phyloP scores from a whole-genome alignment of 1,140 invertebrate genomes.

The Armadillidium nasatum region DNA sequence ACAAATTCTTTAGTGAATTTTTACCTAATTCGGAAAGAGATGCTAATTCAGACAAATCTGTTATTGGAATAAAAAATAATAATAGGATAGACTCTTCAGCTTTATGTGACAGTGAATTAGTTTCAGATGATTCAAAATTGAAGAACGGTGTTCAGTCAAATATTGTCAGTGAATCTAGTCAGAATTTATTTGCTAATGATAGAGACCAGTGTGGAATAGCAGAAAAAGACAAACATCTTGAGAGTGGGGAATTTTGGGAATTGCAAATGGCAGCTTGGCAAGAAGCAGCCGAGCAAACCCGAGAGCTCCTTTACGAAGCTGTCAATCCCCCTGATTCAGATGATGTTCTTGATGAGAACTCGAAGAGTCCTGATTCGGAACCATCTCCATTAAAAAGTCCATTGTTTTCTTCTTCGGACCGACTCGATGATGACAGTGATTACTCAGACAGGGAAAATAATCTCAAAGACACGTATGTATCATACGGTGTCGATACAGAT shows the following conservation, averaged over 20 bases:
- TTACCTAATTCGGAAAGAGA: no score
- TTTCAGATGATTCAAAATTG: no score
- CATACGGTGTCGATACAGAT: slow-evolving; percentile 21
- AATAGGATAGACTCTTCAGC: no score
- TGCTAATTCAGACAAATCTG: no score
- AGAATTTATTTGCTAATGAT: no score
- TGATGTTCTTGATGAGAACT: not conserved
- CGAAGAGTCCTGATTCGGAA: not conserved
- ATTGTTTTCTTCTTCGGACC: not conserved
- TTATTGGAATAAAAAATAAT: no score
- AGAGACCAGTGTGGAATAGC: not conserved
- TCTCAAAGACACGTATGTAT: slow-evolving; percentile 20
- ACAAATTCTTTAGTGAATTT: no score
- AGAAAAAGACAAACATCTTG: not conserved
- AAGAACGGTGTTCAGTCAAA: no score
- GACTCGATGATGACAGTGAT: not conserved
- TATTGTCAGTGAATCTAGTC: no score
- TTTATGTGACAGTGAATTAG: no score
- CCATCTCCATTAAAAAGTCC: slow-evolving; percentile 14
- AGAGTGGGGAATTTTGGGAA: slow-evolving; percentile 25
- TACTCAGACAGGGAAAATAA: not conserved
- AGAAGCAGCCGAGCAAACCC: slow-evolving; percentile 20
- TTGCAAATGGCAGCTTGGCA: slow-evolving; percentile 28
- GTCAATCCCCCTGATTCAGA: not conserved
- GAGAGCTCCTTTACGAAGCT: slow-evolving; percentile 24